phyloP scores from a whole-genome alignment of 2,113 vertebrate species.

The Vulpes vulpes region DNA sequence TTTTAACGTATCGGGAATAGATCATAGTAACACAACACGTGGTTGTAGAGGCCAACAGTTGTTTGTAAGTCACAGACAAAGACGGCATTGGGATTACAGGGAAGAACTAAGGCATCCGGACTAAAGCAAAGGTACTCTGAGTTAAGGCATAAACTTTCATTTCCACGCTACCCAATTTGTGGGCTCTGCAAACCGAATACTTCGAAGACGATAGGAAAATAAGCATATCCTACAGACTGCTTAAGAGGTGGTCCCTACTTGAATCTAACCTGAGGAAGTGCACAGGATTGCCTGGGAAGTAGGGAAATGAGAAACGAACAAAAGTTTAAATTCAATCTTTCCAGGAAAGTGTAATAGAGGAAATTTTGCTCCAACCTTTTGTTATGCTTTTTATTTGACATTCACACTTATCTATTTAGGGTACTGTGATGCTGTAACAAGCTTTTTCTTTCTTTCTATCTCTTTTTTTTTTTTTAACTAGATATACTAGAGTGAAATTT shows the following conservation, averaged over 20 bases:
- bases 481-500: neutral
- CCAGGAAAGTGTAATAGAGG: neutral
- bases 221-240: neutral
- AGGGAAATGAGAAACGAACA: neutral
- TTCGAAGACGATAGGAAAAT: neutral
- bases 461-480: neutral
- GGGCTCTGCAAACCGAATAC: slow-evolving; percentile 1
- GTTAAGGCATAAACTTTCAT: neutral
- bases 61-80: slow-evolving; percentile 60
- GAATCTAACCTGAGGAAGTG: neutral
- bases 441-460: too few species aligned
- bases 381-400: neutral
- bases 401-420: neutral
- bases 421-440: neutral
- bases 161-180: neutral
- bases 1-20: neutral
- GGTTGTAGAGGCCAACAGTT: neutral
- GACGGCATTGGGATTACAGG: neutral
- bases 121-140: neutral
- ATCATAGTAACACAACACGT: slow-evolving; percentile 9
- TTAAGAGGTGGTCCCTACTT: slow-evolving; percentile 10
- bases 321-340: slow-evolving; percentile 54
- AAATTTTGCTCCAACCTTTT: slow-evolving; percentile 8
- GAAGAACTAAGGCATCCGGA: neutral
- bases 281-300: neutral